Evolutionary conservation across 2,888 invertebrate genomes (phyloP).

Genomic region (Harpalus rufipes): DNA sequence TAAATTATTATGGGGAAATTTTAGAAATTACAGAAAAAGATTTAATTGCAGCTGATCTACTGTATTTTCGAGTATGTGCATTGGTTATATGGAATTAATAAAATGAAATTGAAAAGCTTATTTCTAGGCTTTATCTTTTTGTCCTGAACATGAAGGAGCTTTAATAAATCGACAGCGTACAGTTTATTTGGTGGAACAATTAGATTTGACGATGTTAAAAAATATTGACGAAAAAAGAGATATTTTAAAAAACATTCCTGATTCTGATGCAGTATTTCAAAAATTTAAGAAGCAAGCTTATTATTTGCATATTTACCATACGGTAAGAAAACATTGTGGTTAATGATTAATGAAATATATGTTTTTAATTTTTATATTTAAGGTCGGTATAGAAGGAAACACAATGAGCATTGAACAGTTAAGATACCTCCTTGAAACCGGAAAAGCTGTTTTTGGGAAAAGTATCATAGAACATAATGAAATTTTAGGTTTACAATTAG

Average conservation of each 20-base stretch:
- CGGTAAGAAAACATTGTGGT: slow-evolving; percentile 77
- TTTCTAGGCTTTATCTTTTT: slow-evolving; percentile 84
- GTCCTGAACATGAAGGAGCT: slow-evolving; percentile 90
- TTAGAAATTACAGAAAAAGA: slow-evolving; percentile 91
- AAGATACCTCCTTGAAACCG: slow-evolving; percentile 93
- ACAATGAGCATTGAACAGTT: slow-evolving; percentile 97
- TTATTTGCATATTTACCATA: slow-evolving; percentile 97
- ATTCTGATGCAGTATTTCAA: slow-evolving; percentile 87
- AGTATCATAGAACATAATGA: slow-evolving; percentile 98
- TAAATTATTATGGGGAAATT: slow-evolving; percentile 96
- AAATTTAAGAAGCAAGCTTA: slow-evolving; percentile 96
- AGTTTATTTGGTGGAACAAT: slow-evolving; percentile 91
- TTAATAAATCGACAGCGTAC: slow-evolving; percentile 90
- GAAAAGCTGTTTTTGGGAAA: slow-evolving; percentile 91
- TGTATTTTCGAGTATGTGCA: slow-evolving; percentile 82
- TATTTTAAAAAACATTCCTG: slow-evolving; percentile 89
- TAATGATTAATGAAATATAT: not conserved
- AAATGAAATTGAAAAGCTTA: not conserved
- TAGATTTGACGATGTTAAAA: slow-evolving; percentile 89
- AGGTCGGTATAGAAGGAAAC: slow-evolving; percentile 96
- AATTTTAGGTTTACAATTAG: slow-evolving; percentile 95
- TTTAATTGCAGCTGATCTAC: slow-evolving; percentile 92
- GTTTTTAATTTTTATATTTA: slow-evolving; percentile 64
- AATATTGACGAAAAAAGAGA: slow-evolving; percentile 92
- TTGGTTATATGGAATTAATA: not conserved